These are phyloP conservation scores for Lates calcarifer DNA, from an alignment of 2,113 vertebrate genomes.

Conservation along the genomic window DNA sequence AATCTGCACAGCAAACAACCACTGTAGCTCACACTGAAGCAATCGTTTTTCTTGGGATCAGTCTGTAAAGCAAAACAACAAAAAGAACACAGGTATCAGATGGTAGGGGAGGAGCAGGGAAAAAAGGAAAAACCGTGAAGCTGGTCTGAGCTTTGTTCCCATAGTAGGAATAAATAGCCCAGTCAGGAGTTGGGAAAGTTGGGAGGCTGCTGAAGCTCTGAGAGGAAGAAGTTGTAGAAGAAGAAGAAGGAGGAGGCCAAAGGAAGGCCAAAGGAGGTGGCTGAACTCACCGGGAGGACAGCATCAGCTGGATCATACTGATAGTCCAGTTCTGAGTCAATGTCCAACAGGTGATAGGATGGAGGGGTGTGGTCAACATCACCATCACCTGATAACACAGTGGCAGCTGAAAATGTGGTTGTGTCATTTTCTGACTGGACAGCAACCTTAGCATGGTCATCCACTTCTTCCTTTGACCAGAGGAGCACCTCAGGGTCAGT, in stretches of 20 bases:
- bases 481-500: slow-evolving; percentile 79
- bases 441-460: slow-evolving; percentile 33
- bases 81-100: slow-evolving; percentile 19
- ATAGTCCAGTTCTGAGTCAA: slow-evolving; percentile 90
- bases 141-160: slow-evolving; percentile 22
- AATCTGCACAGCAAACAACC: slow-evolving; percentile 15
- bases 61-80: slow-evolving; percentile 13
- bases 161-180: slow-evolving; percentile 13
- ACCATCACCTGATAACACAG: slow-evolving; percentile 94
- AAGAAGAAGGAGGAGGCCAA: background rate
- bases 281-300: slow-evolving; percentile 90
- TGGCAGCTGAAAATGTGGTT: slow-evolving; percentile 88
- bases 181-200: slow-evolving; percentile 37
- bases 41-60: slow-evolving; percentile 1
- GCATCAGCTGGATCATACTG: slow-evolving; percentile 90
- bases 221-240: slow-evolving; percentile 33
- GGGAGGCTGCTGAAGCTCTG: slow-evolving; percentile 23
- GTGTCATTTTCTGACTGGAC: slow-evolving; percentile 87
- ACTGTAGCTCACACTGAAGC: background rate
- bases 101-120: slow-evolving; percentile 25
- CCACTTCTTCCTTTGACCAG: slow-evolving; percentile 79
- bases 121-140: background rate
- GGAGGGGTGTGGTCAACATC: slow-evolving; percentile 89
- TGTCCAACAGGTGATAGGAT: slow-evolving; percentile 86
- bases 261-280: slow-evolving; percentile 14